phyloP scores from a whole-genome alignment of 2,888 invertebrate genomes.

The Polymixis lichenea region DNA sequence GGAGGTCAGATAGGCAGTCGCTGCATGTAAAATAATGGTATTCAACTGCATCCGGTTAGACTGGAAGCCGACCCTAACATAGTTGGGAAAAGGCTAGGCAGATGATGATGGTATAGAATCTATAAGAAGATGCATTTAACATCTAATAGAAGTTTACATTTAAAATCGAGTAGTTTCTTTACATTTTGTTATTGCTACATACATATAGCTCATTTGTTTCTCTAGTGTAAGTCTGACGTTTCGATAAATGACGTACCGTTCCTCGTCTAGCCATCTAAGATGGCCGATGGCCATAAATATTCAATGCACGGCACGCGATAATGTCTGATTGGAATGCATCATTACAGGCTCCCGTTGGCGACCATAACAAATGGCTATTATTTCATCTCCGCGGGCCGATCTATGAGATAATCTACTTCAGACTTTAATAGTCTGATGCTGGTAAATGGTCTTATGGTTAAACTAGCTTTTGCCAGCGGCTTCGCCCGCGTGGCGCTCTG shows the following conservation, averaged over 20 bases:
- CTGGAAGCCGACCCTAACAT: no score
- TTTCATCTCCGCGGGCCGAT: constrained; percentile 27
- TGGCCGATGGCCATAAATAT: constrained; percentile 55
- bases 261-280: constrained; percentile 29
- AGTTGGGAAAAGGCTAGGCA: no score
- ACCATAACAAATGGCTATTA: constrained; percentile 36
- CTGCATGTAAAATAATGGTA: no score
- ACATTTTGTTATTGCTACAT: background rate
- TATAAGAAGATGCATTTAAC: no score
- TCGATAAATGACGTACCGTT: constrained; percentile 42
- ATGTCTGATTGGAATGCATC: constrained; percentile 48
- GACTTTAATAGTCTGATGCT: constrained; percentile 14
- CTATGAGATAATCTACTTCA: constrained; percentile 5
- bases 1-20: no score
- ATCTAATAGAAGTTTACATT: no score
- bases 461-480: background rate
- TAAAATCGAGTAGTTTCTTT: background rate
- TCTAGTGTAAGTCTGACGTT: constrained; percentile 13
- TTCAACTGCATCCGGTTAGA: no score
- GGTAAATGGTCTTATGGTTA: background rate
- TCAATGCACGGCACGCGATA: constrained; percentile 52
- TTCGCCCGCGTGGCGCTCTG: no score
- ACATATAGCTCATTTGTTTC: constrained; percentile 16
- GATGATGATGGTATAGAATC: no score
- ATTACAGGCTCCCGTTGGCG: constrained; percentile 29